A percentile compares a stretch with the other conserved stretches of the same genome.
Conservation (phyloP, 2,113 vertebrate genomes). For the Misgurnus mizolepis region DNA sequence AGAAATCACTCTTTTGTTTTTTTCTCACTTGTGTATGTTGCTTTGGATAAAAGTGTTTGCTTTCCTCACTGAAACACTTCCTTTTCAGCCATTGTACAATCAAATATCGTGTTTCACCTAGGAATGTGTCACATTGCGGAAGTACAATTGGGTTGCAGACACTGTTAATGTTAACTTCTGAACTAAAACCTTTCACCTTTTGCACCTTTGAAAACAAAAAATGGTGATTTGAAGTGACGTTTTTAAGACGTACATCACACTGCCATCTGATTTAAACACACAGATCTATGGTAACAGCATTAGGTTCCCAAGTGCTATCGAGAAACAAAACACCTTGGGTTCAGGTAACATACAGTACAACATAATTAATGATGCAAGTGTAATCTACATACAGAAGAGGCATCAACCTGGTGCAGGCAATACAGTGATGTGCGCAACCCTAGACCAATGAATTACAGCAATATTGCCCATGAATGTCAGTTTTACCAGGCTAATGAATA, state of each 20-base stretch:
- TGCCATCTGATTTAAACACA: constrained; percentile 24
- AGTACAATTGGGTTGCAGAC: neutral
- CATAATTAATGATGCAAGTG: constrained; percentile 49
- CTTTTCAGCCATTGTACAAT: neutral
- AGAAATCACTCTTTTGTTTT: no score
- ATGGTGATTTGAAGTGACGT: constrained; percentile 11
- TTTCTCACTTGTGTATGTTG: no score
- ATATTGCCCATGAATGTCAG: constrained; percentile 38
- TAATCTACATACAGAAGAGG: constrained; percentile 35
- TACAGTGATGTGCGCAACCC: neutral
- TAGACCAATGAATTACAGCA: constrained; percentile 31
- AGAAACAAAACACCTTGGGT: constrained; percentile 53
- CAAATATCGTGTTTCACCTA: neutral
- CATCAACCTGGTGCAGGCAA: neutral
- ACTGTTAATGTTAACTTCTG: neutral
- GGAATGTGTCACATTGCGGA: neutral
- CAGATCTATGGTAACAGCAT: constrained; percentile 22
- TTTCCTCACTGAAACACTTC: no score
- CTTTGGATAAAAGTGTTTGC: no score
- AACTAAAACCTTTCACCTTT: neutral
- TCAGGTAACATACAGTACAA: constrained; percentile 60
- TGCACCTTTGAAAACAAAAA: neutral
- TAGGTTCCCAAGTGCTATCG: constrained; percentile 41
- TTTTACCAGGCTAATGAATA: constrained; percentile 32
- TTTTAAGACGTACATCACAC: constrained; percentile 3